These are phyloP conservation scores for Anser brachyrhynchus DNA, from an alignment of 2,113 vertebrate species.

Conservation along the genomic window DNA sequence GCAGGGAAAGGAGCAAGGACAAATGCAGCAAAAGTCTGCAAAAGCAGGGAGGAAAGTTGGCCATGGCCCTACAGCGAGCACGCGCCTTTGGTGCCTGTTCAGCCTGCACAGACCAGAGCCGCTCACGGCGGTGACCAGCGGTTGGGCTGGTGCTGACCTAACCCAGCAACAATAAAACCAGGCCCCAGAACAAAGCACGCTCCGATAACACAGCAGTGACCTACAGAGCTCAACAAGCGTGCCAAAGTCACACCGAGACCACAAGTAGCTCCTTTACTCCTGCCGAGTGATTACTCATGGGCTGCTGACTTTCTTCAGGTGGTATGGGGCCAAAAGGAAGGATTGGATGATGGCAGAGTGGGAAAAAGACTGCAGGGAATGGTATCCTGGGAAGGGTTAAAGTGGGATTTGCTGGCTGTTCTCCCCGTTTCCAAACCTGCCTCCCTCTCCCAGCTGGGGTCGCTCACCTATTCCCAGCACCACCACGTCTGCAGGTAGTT, in stretches of 20 bases:
- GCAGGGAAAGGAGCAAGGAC: not conserved
- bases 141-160: not conserved
- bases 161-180: not conserved
- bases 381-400: not conserved
- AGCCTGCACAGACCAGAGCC: not conserved
- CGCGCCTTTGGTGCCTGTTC: not conserved
- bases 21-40: not conserved
- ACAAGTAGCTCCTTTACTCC: not conserved
- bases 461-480: slow-evolving; percentile 84
- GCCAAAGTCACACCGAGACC: not conserved
- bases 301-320: not conserved
- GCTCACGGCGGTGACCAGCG: not conserved
- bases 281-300: not conserved
- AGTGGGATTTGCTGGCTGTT: not conserved
- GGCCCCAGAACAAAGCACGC: not conserved
- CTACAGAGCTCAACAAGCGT: not conserved
- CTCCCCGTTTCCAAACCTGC: not conserved
- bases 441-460: not conserved
- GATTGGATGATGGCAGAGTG: not conserved
- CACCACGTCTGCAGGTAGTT: slow-evolving; percentile 82
- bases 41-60: not conserved
- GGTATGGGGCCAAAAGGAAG: not conserved
- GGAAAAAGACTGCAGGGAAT: not conserved
- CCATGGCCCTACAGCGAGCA: not conserved
- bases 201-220: not conserved